Evolutionary conservation across 1,140 invertebrate genomes (phyloP).

Genomic region (Ooceraea biroi): DNA sequence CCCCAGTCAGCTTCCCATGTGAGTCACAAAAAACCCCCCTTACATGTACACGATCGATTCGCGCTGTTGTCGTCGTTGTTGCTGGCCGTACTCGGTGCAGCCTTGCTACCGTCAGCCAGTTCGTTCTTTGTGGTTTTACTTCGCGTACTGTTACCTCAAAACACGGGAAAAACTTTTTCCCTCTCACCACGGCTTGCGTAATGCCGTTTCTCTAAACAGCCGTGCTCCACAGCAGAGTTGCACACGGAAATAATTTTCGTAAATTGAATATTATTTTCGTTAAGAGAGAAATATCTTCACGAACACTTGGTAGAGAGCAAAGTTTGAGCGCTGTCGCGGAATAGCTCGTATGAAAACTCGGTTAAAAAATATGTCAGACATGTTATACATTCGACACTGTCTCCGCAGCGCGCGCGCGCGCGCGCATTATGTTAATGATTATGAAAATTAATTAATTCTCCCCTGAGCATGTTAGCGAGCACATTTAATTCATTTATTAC

Average conservation of each 20-base stretch:
- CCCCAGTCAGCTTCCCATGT: constrained; percentile 85
- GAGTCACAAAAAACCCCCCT: constrained; percentile 77
- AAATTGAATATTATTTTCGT: neutral
- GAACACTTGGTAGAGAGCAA: neutral
- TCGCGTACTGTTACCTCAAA: constrained; percentile 13
- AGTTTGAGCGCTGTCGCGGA: no score
- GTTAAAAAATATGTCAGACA: neutral
- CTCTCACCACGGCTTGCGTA: constrained; percentile 17
- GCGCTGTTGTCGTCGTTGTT: constrained; percentile 47
- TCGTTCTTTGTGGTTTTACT: constrained; percentile 51
- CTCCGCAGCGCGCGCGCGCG: neutral
- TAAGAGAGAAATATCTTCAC: neutral
- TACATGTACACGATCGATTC: constrained; percentile 43
- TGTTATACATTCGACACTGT: constrained; percentile 5
- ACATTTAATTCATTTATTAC: constrained; percentile 46
- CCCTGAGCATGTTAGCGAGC: constrained; percentile 9
- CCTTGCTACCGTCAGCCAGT: constrained; percentile 52
- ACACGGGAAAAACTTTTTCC: constrained; percentile 32
- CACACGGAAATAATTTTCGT: constrained; percentile 7
- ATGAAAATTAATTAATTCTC: constrained; percentile 57
- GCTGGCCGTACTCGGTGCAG: constrained; percentile 42
- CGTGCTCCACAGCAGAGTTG: neutral
- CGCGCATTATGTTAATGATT: constrained; percentile 13
- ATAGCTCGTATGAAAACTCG: no score
- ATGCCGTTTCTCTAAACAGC: constrained; percentile 15